Conservation (phyloP, 2,888 invertebrate genomes). For the Dione juno region DNA sequence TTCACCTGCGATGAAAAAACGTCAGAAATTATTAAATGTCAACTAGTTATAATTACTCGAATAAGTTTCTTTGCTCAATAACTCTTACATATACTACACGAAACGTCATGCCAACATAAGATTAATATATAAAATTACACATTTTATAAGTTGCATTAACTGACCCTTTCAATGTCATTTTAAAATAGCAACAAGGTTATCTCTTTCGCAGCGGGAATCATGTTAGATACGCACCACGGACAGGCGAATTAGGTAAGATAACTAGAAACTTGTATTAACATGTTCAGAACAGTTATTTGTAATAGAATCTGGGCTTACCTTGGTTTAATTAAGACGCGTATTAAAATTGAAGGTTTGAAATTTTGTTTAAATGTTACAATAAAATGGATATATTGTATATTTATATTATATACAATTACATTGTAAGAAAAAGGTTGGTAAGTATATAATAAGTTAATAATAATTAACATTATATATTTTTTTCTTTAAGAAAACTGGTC, state of each 20-base stretch:
- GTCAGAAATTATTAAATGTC: not conserved
- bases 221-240: slow-evolving; percentile 52
- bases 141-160: slow-evolving; percentile 44
- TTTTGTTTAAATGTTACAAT: not conserved
- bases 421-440: too few species aligned
- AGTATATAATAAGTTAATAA: too few species aligned
- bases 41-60: not conserved
- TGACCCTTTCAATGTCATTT: slow-evolving; percentile 49
- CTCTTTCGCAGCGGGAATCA: slow-evolving; percentile 58
- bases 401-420: too few species aligned
- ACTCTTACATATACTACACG: not conserved
- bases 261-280: slow-evolving; percentile 47
- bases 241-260: slow-evolving; percentile 46
- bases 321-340: slow-evolving; percentile 30
- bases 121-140: not conserved
- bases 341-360: slow-evolving; percentile 1
- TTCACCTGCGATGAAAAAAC: not conserved
- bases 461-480: too few species aligned
- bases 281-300: slow-evolving; percentile 37
- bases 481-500: too few species aligned
- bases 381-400: too few species aligned
- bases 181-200: slow-evolving; percentile 47
- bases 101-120: not conserved
- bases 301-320: slow-evolving; percentile 31
- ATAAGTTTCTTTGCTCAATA: not conserved